A percentile compares a stretch with the other conserved stretches of the same genome.
phyloP scores from a whole-genome alignment of 2,888 invertebrate genomes.

The Lutraria lutraria region DNA sequence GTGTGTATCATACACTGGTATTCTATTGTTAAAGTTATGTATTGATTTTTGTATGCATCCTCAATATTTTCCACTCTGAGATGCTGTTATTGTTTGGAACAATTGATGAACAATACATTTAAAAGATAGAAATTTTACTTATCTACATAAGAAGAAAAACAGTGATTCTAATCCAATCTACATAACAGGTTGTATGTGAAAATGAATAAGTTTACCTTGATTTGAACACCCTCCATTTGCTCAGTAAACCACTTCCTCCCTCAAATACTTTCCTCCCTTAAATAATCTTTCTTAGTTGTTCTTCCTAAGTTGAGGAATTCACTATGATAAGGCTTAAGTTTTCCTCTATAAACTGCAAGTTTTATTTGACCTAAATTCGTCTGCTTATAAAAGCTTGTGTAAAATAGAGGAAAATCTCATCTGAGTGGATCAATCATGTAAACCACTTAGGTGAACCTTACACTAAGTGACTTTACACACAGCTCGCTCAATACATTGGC shows the following conservation, averaged over 20 bases:
- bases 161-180: too few relatives aligned
- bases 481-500: conserved; percentile 21
- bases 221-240: background rate
- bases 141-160: too few relatives aligned
- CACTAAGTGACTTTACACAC: conserved; percentile 44
- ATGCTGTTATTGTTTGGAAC: background rate
- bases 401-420: conserved; percentile 49
- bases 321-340: background rate
- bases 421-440: conserved; percentile 50
- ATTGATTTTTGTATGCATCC: conserved; percentile 19
- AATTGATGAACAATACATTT: too few relatives aligned
- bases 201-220: background rate
- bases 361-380: conserved; percentile 42
- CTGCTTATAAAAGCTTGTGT: conserved; percentile 44
- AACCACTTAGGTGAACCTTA: conserved; percentile 44
- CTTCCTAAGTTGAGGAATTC: conserved; percentile 1
- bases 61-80: background rate
- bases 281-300: background rate
- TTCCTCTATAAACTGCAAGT: conserved; percentile 18
- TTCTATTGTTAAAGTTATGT: background rate
- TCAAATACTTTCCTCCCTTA: background rate
- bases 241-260: background rate
- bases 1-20: too few relatives aligned
- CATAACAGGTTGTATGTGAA: background rate
- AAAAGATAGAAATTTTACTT: too few relatives aligned